Percentiles rank a stretch among this genome's conserved stretches.
These are phyloP conservation scores for Hydropsyche betteni DNA, from an alignment of 2,888 invertebrate species.

Conservation along the genomic window DNA sequence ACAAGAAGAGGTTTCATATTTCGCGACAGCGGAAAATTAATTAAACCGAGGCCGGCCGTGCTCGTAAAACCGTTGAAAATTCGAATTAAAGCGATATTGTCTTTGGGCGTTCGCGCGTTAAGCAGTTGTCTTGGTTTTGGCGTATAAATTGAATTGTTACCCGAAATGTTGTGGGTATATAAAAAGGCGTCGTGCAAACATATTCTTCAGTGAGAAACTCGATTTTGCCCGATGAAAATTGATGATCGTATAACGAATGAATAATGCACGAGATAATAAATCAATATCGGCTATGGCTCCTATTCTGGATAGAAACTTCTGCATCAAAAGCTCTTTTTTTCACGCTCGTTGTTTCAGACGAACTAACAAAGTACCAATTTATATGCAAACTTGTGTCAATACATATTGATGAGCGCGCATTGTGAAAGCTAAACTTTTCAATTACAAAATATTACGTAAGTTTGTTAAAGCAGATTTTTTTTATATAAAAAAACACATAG, in stretches of 20 bases:
- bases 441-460: no score
- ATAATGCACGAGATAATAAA: conserved; percentile 38
- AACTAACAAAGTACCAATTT: conserved; percentile 4
- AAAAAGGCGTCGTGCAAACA: background rate
- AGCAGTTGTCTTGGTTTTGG: background rate
- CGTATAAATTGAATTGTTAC: background rate
- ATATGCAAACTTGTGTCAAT: conserved; percentile 21
- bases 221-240: conserved; percentile 16
- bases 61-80: background rate
- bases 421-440: background rate
- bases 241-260: conserved; percentile 32
- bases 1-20: conserved; percentile 15
- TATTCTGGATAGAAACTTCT: background rate
- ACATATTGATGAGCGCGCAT: conserved; percentile 24
- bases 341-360: background rate
- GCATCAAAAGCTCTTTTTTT: background rate
- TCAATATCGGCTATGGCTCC: conserved; percentile 17
- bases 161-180: background rate
- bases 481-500: no score
- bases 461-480: no score
- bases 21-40: conserved; percentile 32
- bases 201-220: background rate
- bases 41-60: conserved; percentile 16
- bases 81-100: conserved; percentile 11
- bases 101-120: conserved; percentile 7